phyloP scores from a whole-genome alignment of 2,797 vertebrate genomes.

The Loriculus beryllinus region DNA sequence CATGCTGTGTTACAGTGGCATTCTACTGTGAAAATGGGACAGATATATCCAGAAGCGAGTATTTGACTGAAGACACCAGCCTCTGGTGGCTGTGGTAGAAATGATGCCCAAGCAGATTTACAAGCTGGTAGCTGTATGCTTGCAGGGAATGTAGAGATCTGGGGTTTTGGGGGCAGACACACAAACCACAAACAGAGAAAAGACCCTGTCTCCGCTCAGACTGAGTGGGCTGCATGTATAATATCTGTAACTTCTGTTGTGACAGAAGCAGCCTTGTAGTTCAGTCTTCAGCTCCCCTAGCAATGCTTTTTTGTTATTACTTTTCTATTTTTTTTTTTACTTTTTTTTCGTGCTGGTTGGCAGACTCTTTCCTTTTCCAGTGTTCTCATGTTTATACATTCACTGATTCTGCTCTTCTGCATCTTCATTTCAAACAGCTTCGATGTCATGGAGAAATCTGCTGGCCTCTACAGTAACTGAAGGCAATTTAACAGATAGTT shows the following conservation, averaged over 20 bases:
- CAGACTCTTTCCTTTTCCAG: not conserved
- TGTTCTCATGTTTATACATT: not conserved
- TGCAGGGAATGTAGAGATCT: not conserved
- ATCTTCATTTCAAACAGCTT: not conserved
- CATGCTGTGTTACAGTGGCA: not conserved
- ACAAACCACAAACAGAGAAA: not conserved
- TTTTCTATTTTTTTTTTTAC: not conserved
- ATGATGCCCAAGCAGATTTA: not conserved
- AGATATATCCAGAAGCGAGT: not conserved
- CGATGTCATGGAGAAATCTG: not conserved
- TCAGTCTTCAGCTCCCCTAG: not conserved
- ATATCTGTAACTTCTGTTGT: not conserved
- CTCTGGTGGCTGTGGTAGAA: not conserved
- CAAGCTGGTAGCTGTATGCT: not conserved
- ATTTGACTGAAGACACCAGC: not conserved
- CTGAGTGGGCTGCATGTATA: not conserved
- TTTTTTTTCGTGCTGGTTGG: not conserved
- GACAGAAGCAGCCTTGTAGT: not conserved
- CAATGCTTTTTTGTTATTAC: not conserved
- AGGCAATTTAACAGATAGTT: not conserved
- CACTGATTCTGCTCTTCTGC: not conserved
- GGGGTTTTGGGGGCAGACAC: not conserved
- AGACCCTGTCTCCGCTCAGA: not conserved
- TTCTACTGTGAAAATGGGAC: not conserved
- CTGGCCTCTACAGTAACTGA: not conserved